Base-by-base conservation (phyloP, 1,140 invertebrate genomes). In the Cyclargus thomasi region DNA sequence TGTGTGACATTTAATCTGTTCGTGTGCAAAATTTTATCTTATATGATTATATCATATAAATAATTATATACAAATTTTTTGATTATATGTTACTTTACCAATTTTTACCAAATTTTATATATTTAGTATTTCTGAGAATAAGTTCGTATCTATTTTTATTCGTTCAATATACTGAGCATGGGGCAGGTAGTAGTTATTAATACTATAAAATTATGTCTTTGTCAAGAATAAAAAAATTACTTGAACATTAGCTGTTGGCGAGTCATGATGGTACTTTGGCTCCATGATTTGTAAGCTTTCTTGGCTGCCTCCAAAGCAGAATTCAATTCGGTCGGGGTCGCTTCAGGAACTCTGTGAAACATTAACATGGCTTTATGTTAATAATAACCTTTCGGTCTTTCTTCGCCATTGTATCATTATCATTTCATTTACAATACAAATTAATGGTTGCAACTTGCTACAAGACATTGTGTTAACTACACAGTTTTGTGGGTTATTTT, bases 191-290 rank as follows among this genome's bases (percentile, higher is more conserved):
- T n/a, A n/a, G n/a, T n/a, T n/a, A n/a, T n/a, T n/a, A n/a, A n/a
- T n/a, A n/a, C n/a, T n/a, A n/a, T n/a, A n/a, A n/a, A n/a, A n/a
- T n/a, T n/a, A n/a, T n/a, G n/a, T n/a, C n/a, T n/a, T n/a, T n/a
- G n/a, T n/a, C n/a, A n/a, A n/a, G n/a, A n/a, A n/a, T n/a, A 55
- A 29, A 53, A 21, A 63, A 75, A 77, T 71, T 95, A 96, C 80
- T 96, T 97, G 77, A 99, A 97, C 97, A 99, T 99, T 18, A 98
- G 92, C 86, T 98, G 97, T 90, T 99, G 98, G 64, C 99, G 93
- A 0, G 96, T 96, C 53, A 99, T 92, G 29, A 99, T 94, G 5
- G 99, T 99, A 18, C 97, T 97, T 79, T 97, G 92, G 57, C 95
- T 96, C 99, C 99, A 99, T 64, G 94, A 82, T 78, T 92, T 91